Evolutionary conservation across 2,797 vertebrate species (phyloP).

Genomic region (Lagodon rhomboides): DNA sequence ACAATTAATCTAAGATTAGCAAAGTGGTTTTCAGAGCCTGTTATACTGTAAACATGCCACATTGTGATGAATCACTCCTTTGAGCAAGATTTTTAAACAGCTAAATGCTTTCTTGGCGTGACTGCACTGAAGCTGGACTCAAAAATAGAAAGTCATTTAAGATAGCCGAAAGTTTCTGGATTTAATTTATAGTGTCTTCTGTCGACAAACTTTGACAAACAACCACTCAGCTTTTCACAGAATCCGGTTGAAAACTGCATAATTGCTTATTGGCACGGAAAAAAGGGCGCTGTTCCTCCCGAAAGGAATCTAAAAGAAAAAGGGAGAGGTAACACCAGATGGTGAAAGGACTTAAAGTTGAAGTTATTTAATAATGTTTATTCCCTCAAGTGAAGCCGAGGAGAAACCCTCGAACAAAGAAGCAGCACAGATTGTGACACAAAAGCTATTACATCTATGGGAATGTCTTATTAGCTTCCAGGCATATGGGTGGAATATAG

Average conservation of each 20-base stretch:
- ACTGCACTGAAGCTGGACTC: background rate
- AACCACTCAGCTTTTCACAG: background rate
- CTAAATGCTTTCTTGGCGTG: background rate
- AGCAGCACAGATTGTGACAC: background rate
- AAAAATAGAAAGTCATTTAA: background rate
- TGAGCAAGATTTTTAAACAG: background rate
- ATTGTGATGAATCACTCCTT: background rate
- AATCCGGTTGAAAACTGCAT: slow-evolving; percentile 8
- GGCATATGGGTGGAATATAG: background rate
- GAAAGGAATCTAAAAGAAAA: slow-evolving; percentile 3
- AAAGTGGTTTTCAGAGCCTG: background rate
- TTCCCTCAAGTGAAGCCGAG: background rate
- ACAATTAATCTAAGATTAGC: background rate
- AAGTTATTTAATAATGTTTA: background rate
- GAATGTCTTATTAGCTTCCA: slow-evolving; percentile 1
- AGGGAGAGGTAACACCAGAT: background rate
- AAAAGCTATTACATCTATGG: background rate
- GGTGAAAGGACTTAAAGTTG: background rate
- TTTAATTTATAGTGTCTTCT: background rate
- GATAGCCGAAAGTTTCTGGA: background rate
- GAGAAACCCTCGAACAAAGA: background rate
- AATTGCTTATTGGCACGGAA: background rate
- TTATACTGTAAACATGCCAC: slow-evolving; percentile 15
- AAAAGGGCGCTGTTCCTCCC: background rate
- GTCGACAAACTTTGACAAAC: background rate